These are phyloP conservation scores for Ericerus pela DNA, from an alignment of 1,140 invertebrate genomes.

Conservation along the genomic window DNA sequence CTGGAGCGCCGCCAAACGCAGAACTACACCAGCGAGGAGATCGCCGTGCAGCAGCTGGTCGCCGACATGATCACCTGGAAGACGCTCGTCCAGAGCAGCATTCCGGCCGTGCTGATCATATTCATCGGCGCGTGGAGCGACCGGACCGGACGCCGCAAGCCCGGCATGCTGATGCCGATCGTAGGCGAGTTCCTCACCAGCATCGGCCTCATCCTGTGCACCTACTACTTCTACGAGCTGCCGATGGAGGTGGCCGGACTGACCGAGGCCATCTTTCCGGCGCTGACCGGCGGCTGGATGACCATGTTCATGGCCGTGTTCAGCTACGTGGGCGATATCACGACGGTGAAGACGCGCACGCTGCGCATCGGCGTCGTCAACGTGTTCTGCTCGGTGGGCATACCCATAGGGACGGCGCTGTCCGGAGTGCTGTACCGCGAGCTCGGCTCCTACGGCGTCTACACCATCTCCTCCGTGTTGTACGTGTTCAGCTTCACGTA, in stretches of 20 bases:
- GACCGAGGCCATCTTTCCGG: conserved; percentile 58
- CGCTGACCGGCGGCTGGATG: conserved; percentile 67
- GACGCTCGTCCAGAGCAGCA: conserved; percentile 53
- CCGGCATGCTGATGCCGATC: conserved; percentile 68
- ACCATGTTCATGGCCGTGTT: conserved; percentile 80
- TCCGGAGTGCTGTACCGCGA: conserved; percentile 36
- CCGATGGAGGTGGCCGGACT: conserved; percentile 61
- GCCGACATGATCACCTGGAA: conserved; percentile 66
- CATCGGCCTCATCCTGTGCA: conserved; percentile 58
- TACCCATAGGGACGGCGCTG: conserved; percentile 40
- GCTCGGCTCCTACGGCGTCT: conserved; percentile 65
- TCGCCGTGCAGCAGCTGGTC: conserved; percentile 51
- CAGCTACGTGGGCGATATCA: conserved; percentile 75
- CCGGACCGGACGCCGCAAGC: conserved; percentile 51
- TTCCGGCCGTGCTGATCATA: conserved; percentile 57
- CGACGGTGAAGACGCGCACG: conserved; percentile 60
- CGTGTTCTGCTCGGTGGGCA: conserved; percentile 60
- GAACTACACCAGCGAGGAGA: conserved; percentile 53
- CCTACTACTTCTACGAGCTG: conserved; percentile 46
- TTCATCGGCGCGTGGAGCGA: conserved; percentile 45
- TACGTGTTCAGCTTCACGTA: conserved; percentile 60
- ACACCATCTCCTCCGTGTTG: conserved; percentile 50
- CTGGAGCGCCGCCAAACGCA: conserved; percentile 48
- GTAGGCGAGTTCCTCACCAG: conserved; percentile 62
- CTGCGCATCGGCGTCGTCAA: conserved; percentile 69